Conservation (phyloP, 1,140 invertebrate species). For the Drosophila pallidifrons region DNA sequence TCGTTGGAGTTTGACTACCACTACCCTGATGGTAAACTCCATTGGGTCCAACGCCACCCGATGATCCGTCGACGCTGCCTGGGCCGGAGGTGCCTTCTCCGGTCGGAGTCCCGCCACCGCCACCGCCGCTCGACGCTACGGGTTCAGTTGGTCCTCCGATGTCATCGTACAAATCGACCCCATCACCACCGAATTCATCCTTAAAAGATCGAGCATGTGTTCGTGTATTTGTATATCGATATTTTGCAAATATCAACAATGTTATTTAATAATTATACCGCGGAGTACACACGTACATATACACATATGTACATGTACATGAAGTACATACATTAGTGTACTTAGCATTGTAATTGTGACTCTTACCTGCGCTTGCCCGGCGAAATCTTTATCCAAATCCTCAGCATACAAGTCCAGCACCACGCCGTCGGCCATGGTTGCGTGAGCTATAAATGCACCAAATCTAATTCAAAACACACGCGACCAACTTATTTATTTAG, state of each 20-base stretch:
- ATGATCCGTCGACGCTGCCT: conserved; percentile 56
- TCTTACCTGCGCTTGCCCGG: conserved; percentile 88
- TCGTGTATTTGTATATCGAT: conserved; percentile 9
- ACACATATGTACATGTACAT: conserved; percentile 12
- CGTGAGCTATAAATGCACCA: conserved; percentile 27
- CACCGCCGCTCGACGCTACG: conserved; percentile 85
- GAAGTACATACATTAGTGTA: conserved; percentile 35
- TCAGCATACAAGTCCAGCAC: conserved; percentile 99
- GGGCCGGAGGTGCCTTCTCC: conserved; percentile 61
- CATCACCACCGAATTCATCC: conserved; percentile 94
- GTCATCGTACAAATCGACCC: conserved; percentile 98
- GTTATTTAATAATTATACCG: conserved; percentile 35
- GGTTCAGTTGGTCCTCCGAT: conserved; percentile 91
- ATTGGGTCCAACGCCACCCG: conserved; percentile 85
- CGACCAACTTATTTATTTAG: conserved; percentile 49
- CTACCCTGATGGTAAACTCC: conserved; percentile 89
- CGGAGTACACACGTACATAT: conserved; percentile 1
- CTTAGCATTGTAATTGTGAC: conserved; percentile 20
- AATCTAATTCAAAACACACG: conserved; percentile 38
- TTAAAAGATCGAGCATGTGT: conserved; percentile 69
- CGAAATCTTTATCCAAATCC: conserved; percentile 97
- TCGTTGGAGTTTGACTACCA: conserved; percentile 90
- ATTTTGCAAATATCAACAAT: conserved; percentile 26
- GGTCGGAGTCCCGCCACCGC: conserved; percentile 84
- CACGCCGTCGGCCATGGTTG: conserved; percentile 96